Percentiles rank a stretch among this genome's conserved stretches.
These are phyloP conservation scores for Hypocryptadius cinnamomeus DNA, from an alignment of 2,113 vertebrate species.

Conservation along the genomic window DNA sequence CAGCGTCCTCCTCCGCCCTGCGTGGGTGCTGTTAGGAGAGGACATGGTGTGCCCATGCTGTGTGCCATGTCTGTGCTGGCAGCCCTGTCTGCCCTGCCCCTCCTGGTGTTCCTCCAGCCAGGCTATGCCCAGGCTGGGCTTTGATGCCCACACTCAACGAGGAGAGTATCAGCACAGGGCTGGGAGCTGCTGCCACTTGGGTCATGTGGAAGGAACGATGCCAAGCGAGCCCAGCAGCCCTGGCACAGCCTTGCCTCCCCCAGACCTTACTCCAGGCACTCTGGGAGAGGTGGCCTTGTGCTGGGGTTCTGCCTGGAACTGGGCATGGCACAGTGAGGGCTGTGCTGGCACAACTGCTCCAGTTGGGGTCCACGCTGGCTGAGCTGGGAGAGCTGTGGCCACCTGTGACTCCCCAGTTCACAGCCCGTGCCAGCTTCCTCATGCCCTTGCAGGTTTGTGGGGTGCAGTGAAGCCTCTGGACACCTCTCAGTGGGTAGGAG, in stretches of 20 bases:
- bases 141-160: rapidly evolving
- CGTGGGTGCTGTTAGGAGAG: background rate
- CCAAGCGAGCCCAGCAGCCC: background rate
- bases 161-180: rapidly evolving
- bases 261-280: background rate
- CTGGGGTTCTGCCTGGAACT: background rate
- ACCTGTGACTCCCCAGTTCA: rapidly evolving
- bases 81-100: background rate
- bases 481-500: rapidly evolving
- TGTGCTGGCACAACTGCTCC: background rate
- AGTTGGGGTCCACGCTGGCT: rapidly evolving
- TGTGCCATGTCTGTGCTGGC: background rate
- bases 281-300: background rate
- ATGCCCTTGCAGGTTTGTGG: background rate
- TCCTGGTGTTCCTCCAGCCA: background rate
- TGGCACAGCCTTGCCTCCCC: background rate
- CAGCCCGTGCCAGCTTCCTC: rapidly evolving
- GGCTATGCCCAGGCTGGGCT: background rate
- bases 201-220: rapidly evolving
- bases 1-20: background rate
- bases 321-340: background rate
- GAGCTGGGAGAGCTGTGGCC: rapidly evolving
- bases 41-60: background rate
- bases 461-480: background rate
- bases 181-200: background rate